Evolutionary conservation across 1,140 invertebrate genomes (phyloP).

Genomic region (Trichonephila clavipes): DNA sequence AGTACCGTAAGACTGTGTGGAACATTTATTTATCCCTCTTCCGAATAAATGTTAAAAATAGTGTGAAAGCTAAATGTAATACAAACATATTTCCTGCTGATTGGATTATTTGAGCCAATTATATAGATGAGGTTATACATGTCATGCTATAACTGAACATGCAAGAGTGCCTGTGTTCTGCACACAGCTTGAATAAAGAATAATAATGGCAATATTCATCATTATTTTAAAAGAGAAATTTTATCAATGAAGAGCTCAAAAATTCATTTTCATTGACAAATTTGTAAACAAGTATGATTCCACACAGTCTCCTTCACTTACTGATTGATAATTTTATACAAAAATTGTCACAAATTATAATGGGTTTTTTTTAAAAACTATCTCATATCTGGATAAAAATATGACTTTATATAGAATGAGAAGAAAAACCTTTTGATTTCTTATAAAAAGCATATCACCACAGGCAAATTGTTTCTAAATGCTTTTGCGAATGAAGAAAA

Average conservation of each 20-base stretch:
- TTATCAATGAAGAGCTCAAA: too few relatives aligned
- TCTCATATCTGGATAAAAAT: conserved; percentile 22
- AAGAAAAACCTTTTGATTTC: neutral
- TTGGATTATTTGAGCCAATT: too few relatives aligned
- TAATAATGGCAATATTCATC: too few relatives aligned
- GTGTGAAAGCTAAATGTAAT: too few relatives aligned
- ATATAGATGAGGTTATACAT: too few relatives aligned
- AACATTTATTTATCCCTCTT: neutral
- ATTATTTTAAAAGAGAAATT: too few relatives aligned
- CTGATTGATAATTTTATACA: neutral
- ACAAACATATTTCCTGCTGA: too few relatives aligned
- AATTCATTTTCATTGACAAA: too few relatives aligned
- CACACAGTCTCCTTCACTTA: conserved; percentile 1
- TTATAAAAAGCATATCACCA: conserved; percentile 8
- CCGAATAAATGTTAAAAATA: too few relatives aligned
- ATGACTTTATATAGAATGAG: neutral
- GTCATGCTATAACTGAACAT: too few relatives aligned
- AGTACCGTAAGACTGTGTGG: neutral
- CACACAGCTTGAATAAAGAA: too few relatives aligned
- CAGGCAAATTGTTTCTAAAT: neutral
- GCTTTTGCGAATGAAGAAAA: neutral
- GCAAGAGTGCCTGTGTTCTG: too few relatives aligned
- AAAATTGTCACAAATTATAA: neutral
- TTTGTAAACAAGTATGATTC: neutral
- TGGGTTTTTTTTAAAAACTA: neutral